phyloP scores from a whole-genome alignment of 2,113 vertebrate genomes.

The Struthidea cinerea region DNA sequence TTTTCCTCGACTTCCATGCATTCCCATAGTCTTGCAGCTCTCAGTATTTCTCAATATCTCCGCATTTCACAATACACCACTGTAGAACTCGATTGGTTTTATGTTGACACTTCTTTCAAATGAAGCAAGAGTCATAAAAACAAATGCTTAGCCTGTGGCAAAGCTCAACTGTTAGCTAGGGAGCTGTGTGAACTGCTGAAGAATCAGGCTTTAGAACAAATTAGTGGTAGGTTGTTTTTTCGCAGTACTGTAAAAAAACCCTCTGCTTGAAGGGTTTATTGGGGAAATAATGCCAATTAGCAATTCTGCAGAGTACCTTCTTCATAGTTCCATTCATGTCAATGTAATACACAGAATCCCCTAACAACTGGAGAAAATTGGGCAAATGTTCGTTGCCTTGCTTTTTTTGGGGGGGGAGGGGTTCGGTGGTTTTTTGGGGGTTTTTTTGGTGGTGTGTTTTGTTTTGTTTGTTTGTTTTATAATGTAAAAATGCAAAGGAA shows the following conservation, averaged over 20 bases:
- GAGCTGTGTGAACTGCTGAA: background rate
- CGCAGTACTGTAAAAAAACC: background rate
- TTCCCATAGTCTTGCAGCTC: background rate
- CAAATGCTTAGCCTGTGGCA: constrained; percentile 1
- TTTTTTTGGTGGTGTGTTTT: too few species aligned
- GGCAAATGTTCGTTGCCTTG: background rate
- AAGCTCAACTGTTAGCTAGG: background rate
- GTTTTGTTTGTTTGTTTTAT: background rate
- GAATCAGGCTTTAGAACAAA: background rate
- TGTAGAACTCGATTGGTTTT: background rate
- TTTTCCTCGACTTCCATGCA: background rate
- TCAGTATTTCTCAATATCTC: background rate
- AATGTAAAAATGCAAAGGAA: background rate
- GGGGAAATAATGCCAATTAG: background rate
- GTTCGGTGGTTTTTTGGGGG: too few species aligned
- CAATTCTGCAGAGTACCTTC: background rate
- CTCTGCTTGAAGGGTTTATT: background rate
- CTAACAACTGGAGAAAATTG: background rate
- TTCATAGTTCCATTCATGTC: background rate
- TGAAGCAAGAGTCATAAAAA: background rate
- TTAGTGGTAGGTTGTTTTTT: background rate
- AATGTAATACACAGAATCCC: background rate
- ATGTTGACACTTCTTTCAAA: background rate
- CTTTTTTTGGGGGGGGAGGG: too few species aligned
- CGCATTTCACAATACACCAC: background rate